Conservation (phyloP, 2,888 invertebrate species). For the Cephus spinipes region DNA sequence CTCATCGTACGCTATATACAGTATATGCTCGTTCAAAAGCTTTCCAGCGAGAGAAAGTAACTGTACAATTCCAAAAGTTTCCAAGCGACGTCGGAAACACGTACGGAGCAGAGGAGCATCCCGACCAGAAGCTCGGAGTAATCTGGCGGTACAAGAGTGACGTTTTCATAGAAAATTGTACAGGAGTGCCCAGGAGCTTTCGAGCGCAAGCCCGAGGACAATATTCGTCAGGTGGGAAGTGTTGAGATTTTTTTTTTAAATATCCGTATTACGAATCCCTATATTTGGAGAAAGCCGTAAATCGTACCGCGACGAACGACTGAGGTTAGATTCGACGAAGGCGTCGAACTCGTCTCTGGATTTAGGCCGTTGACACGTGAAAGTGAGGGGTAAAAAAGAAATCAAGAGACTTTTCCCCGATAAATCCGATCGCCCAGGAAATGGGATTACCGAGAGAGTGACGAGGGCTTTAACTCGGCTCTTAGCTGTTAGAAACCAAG, state of each 20-base stretch:
- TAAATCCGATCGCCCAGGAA: neutral
- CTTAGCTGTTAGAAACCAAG: neutral
- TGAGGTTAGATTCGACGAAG: neutral
- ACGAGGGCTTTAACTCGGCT: conserved; percentile 3
- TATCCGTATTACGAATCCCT: neutral
- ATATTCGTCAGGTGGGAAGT: neutral
- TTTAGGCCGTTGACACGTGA: neutral
- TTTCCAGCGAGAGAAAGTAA: neutral
- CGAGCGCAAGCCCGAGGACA: neutral
- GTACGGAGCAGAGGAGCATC: neutral
- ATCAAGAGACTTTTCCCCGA: neutral
- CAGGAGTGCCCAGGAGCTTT: neutral
- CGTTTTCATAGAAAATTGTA: neutral
- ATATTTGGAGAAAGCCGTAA: neutral
- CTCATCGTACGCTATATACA: neutral
- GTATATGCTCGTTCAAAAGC: neutral
- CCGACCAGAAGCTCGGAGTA: neutral
- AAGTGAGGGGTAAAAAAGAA: neutral
- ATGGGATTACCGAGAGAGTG: neutral
- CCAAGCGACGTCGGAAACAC: neutral
- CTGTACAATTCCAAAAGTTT: neutral
- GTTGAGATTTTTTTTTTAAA: neutral
- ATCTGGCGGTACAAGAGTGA: neutral
- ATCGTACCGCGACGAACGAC: neutral
- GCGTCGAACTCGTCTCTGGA: neutral